These are phyloP conservation scores for Mormyrus iriodes DNA, from an alignment of 2,113 vertebrate genomes.

Conservation along the genomic window DNA sequence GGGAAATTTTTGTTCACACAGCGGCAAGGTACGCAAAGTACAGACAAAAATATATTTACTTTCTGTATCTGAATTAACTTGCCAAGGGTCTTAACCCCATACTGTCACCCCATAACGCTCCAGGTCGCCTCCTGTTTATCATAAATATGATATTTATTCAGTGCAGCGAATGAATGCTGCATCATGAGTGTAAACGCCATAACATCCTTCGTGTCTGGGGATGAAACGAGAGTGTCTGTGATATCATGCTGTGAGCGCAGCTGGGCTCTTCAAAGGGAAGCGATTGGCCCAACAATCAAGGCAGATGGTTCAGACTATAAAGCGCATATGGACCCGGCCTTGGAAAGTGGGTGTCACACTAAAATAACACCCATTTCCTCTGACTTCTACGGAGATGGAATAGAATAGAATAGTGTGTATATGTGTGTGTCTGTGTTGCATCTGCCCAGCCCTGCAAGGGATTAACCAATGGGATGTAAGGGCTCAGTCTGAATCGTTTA, in stretches of 20 bases:
- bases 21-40: neutral
- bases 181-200: neutral
- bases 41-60: neutral
- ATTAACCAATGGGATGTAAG: neutral
- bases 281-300: neutral
- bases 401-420: neutral
- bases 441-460: neutral
- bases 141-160: constrained; percentile 3
- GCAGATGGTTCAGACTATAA: neutral
- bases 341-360: constrained; percentile 39
- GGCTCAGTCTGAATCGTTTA: neutral
- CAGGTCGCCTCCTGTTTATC: neutral
- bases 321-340: neutral
- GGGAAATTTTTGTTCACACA: neutral
- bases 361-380: constrained; percentile 47
- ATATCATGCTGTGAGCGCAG: neutral
- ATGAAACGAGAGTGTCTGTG: neutral
- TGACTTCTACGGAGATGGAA: neutral
- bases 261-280: neutral
- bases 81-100: neutral
- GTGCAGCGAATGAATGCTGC: neutral
- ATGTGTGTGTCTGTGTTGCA: neutral
- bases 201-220: neutral
- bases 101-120: neutral
- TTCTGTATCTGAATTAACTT: neutral